These are phyloP conservation scores for Crotophaga sulcirostris DNA, from an alignment of 2,113 vertebrate species.

Conservation along the genomic window DNA sequence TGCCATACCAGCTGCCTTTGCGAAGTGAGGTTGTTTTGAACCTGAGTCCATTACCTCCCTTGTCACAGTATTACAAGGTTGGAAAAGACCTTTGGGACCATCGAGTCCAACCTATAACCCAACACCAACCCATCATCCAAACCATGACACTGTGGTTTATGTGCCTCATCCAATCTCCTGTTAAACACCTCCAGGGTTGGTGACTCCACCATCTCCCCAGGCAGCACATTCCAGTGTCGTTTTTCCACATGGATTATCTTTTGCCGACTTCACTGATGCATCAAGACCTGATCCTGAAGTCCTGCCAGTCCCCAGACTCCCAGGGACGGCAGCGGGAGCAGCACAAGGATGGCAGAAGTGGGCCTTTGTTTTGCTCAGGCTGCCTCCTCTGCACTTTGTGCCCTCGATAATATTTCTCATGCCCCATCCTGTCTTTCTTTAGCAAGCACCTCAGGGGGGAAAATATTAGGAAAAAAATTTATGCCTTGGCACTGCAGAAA, in stretches of 20 bases:
- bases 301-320: neutral
- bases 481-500: neutral
- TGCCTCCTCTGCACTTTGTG: rapidly evolving
- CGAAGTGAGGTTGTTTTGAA: neutral
- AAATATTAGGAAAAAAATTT: neutral
- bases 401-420: neutral
- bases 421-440: neutral
- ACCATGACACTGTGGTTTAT: too few species aligned
- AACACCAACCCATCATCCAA: too few species aligned
- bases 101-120: too few species aligned
- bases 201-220: too few species aligned
- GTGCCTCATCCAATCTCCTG: too few species aligned
- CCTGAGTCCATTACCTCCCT: neutral
- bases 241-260: neutral
- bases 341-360: neutral
- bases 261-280: neutral
- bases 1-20: neutral
- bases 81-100: too few species aligned
- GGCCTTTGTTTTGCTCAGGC: neutral
- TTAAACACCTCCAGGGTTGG: too few species aligned
- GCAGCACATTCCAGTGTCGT: too few species aligned
- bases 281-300: neutral
- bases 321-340: rapidly evolving
- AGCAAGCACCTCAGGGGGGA: neutral
- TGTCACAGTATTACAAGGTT: too few species aligned